A percentile compares a stretch with the other conserved stretches of the same genome.
These are phyloP conservation scores for Huso huso DNA, from an alignment of 2,797 vertebrate genomes.

Conservation along the genomic window DNA sequence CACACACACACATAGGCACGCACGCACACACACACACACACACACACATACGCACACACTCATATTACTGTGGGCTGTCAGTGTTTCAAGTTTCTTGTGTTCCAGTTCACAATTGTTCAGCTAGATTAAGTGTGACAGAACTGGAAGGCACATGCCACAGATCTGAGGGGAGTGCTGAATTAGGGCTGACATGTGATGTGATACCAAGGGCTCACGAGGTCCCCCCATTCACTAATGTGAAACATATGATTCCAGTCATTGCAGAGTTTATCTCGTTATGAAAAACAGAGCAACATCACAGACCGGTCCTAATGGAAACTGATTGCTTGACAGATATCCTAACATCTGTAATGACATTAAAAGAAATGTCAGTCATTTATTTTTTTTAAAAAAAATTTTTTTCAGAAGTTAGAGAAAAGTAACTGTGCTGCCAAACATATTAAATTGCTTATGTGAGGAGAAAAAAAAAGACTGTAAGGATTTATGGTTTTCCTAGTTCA, in stretches of 20 bases:
- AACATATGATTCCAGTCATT: conserved; percentile 53
- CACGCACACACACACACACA: too few relatives aligned
- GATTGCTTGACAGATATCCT: conserved; percentile 76
- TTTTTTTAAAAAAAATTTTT: conserved; percentile 58
- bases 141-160: conserved; percentile 52
- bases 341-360: conserved; percentile 72
- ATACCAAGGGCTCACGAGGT: conserved; percentile 50
- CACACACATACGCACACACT: too few relatives aligned
- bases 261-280: conserved; percentile 37
- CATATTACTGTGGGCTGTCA: not conserved
- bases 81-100: not conserved
- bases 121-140: conserved; percentile 53
- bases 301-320: conserved; percentile 63
- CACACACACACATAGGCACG: too few relatives aligned
- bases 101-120: conserved; percentile 44
- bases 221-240: conserved; percentile 46
- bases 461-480: not conserved
- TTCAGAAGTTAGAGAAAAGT: conserved; percentile 47
- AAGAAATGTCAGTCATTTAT: conserved; percentile 45
- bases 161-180: conserved; percentile 52
- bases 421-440: not conserved
- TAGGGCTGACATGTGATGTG: conserved; percentile 55
- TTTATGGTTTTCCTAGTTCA: not conserved
- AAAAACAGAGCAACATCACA: conserved; percentile 48
- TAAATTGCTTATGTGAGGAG: not conserved